Evolutionary conservation across 2,888 invertebrate species (phyloP), one percentile per base, ranked within the genome.

Genomic region (Drosophila paranaensis): DNA sequence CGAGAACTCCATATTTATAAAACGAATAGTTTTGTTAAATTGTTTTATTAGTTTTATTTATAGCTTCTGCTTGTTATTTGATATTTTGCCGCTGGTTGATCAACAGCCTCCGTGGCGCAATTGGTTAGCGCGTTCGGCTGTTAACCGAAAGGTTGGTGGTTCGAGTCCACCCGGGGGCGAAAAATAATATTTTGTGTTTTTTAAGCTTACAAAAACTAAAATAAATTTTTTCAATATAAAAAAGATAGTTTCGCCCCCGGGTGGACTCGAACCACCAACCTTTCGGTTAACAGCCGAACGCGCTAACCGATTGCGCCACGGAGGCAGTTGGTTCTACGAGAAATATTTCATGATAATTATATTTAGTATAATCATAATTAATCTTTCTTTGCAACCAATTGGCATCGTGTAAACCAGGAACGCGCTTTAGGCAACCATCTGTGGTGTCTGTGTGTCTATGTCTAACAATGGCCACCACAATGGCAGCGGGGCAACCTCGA

Each of bases 251-350:
- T 2, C 96, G 97, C 96, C 96, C 96, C 97, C 96, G 96, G 97
- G 97, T 97, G 97, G 97, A 95, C 96, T 97, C 96, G 97, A 97
- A 97, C 97, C 97, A 97, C 97, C 97, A 97, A 97, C 97, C 97
- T 97, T 97, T 97, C 97, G 97, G 97, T 97, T 97, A 97, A 97
- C 97, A 97, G 97, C 97, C 97, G 97, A 97, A 97, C 97, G 97
- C 97, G 97, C 97, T 97, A 97, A 94, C 97, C 97, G 92, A 97
- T 97, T 97, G 97, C 97, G 97, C 97, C 97, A 97, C 97, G 96
- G 92, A 92, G 92, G 92, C 92, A 30, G 70, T 13, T 89, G 56
- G 11, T 2, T 1, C 6, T 8, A 8, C 8, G 6, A 30, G 8
- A 30, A 30, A 30, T 30, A 30, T 30, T 8, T 30, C 8, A 30